phyloP scores from a whole-genome alignment of 2,113 vertebrate species.

The Mirza zaza region DNA sequence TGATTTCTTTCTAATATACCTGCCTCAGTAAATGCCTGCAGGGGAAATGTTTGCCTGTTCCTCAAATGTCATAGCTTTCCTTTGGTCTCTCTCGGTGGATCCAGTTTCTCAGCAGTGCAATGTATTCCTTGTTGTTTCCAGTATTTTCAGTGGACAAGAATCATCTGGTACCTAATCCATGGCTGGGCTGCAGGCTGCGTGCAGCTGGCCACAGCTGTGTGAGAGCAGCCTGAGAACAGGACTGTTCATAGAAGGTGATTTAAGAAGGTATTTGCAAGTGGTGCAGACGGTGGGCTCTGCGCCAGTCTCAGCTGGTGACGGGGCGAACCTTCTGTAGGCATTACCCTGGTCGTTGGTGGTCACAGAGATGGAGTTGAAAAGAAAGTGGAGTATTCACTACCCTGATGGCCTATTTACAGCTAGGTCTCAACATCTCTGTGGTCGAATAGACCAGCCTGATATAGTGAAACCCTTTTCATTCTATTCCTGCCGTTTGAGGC shows the following conservation, averaged over 20 bases:
- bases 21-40: not conserved
- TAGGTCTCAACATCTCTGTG: constrained; percentile 47
- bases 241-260: constrained; percentile 71
- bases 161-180: constrained; percentile 42
- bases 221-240: constrained; percentile 79
- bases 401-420: constrained; percentile 53
- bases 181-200: constrained; percentile 32
- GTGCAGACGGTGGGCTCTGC: constrained; percentile 28
- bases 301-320: constrained; percentile 53
- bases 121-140: not conserved
- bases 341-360: not conserved
- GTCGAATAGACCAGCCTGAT: constrained; percentile 61
- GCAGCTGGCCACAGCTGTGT: constrained; percentile 88
- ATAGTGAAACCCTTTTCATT: constrained; percentile 70
- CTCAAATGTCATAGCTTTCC: not conserved
- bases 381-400: constrained; percentile 31
- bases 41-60: not conserved
- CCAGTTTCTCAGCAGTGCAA: constrained; percentile 50
- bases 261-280: constrained; percentile 69
- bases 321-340: not conserved
- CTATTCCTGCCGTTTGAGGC: constrained; percentile 28
- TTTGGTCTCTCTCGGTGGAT: constrained; percentile 9
- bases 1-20: not conserved
- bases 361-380: constrained; percentile 41
- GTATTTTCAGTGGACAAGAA: constrained; percentile 40